phyloP scores from a whole-genome alignment of 2,797 vertebrate species.

The Tarsius wallacei region DNA sequence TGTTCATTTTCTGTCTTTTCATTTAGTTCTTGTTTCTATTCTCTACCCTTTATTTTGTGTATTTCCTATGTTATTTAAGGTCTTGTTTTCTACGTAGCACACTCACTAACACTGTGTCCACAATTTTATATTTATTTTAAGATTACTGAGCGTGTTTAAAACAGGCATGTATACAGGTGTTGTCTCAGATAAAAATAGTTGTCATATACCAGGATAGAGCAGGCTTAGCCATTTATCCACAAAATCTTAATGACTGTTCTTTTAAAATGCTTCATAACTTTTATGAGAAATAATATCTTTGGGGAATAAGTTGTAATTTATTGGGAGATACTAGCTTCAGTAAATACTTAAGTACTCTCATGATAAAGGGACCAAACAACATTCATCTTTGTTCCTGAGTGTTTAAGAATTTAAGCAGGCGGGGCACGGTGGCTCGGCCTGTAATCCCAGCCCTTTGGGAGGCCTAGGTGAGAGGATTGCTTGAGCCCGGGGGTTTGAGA shows the following conservation, averaged over 20 bases:
- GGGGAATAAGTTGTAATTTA: slow-evolving; percentile 59
- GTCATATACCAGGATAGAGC: not conserved
- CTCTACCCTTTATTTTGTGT: not conserved
- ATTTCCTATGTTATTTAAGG: not conserved
- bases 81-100: not conserved
- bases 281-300: slow-evolving; percentile 53
- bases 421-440: no score
- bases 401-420: slow-evolving; percentile 34
- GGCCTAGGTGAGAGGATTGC: no score
- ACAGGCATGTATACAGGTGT: not conserved
- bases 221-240: not conserved
- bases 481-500: no score
- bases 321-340: slow-evolving; percentile 40
- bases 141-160: not conserved
- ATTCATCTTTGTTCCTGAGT: slow-evolving; percentile 6
- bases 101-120: not conserved
- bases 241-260: not conserved
- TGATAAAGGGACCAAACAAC: not conserved
- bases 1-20: not conserved
- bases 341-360: slow-evolving; percentile 42
- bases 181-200: slow-evolving; percentile 12
- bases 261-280: slow-evolving; percentile 23
- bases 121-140: slow-evolving; percentile 30
- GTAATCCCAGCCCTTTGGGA: no score
- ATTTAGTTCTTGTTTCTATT: not conserved